Evolutionary conservation across 2,888 invertebrate species (phyloP), one percentile per base, ranked within the genome.

Genomic region (Troides helena): DNA sequence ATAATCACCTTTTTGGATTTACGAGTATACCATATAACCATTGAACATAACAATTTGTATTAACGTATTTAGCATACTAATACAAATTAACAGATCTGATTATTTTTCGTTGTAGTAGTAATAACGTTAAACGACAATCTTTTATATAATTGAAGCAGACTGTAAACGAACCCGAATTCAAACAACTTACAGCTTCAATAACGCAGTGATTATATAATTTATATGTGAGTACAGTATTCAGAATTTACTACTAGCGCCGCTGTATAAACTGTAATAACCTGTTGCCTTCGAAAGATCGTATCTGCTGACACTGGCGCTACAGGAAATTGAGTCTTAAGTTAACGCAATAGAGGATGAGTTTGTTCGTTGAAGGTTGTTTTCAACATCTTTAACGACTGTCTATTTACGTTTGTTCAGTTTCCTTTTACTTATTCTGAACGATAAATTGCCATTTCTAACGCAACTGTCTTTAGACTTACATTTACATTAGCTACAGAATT

Each of bases 391-490:
- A 76, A 73, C 72, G 75, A 69, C 66, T 73, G 74, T 75, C 75
- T 76, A 74, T 74, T 75, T 81, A 76, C 79, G 77, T 83, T 83
- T 80, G 79, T 79, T 80, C 74, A 70, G 82, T 80, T 85, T 85
- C 86, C 86, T 90, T 90, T 89, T 89, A 87, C 85, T 86, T 85
- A 83, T 84, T 83, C 82, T 81, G 85, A 84, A 87, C 86, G 89
- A 90, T 90, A 89, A 90, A 90, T 86, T 84, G 82, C 81, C 85
- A 78, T 85, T 79, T 80, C 81, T 78, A 83, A 85, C 81, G 82
- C 78, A 82, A 85, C 83, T 84, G 82, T 84, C 82, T 74, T 75
- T 86, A 73, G 74, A 78, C 79, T 80, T 81, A 39, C 8, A 39
- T 39, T 39, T 10, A 10, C 39, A 7, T 39, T 39, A 39, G 8